Percentiles rank a stretch among this genome's conserved stretches.
These are phyloP conservation scores for Sesia bembeciformis DNA, from an alignment of 2,888 invertebrate genomes.

Conservation along the genomic window DNA sequence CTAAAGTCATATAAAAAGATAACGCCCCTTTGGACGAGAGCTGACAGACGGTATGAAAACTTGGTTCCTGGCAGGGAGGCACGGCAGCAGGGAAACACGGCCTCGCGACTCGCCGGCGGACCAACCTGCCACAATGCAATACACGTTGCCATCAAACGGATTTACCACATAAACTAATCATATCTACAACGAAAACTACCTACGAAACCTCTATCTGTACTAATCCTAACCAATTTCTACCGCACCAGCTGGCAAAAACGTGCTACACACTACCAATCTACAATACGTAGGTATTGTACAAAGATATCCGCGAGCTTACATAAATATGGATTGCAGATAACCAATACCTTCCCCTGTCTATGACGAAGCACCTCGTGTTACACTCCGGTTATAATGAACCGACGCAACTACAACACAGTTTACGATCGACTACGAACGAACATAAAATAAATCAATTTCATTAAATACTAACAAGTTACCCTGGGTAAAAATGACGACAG, in stretches of 20 bases:
- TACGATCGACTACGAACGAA: constrained; percentile 37
- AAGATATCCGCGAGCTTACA: constrained; percentile 13
- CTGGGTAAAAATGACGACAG: constrained; percentile 63
- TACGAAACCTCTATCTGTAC: constrained; percentile 9
- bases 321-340: constrained; percentile 61
- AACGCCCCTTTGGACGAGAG: constrained; percentile 89
- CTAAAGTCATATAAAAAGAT: constrained; percentile 98
- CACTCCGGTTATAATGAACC: constrained; percentile 27
- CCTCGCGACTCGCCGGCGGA: constrained; percentile 52
- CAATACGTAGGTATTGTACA: constrained; percentile 35
- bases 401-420: constrained; percentile 34
- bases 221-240: constrained; percentile 47
- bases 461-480: constrained; percentile 51
- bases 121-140: constrained; percentile 54
- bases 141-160: constrained; percentile 23
- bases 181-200: constrained; percentile 10
- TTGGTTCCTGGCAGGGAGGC: constrained; percentile 55
- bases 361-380: constrained; percentile 54
- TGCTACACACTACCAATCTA: constrained; percentile 43
- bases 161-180: constrained; percentile 16
- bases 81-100: constrained; percentile 47
- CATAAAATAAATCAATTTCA: constrained; percentile 55
- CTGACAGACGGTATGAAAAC: constrained; percentile 67
- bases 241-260: constrained; percentile 73
- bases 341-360: constrained; percentile 63